Evolutionary conservation across 2,113 vertebrate genomes (phyloP), one percentile per base, ranked within the genome.

Genomic region (Carassius auratus): DNA sequence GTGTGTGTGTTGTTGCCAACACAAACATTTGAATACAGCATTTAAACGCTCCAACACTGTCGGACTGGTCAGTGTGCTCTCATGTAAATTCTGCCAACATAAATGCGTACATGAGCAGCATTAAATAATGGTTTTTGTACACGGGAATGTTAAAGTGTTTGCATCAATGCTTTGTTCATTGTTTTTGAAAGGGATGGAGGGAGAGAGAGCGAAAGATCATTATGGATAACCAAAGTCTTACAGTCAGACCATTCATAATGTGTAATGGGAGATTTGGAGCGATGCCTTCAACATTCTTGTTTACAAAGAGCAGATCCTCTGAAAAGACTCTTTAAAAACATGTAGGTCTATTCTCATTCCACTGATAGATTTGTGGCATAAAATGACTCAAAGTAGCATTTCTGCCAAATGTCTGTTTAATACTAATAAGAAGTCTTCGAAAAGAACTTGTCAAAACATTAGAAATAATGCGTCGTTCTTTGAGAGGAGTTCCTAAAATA

Each of bases 211-310:
- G 23, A 81, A 26, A 83, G 68, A 73, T 83, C 66, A 73, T 59
- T 83, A 83, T 7, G 68, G 81, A 42, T 57, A 83, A 59, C 50
- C 66, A 73, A 59, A 83, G 81, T 59, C 50, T 57, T 83, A 81
- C 61, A 83, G 68, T 83, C 50, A 59, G 64, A 73, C 81, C 68
- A 83, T 83, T 83, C 81, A 83, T 73, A 38, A 73, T 83, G 81
- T 73, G 36, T 73, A 73, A 83, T 83, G 66, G 81, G 68, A 73
- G 50, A 73, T 83, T 83, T 83, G 81, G 81, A 73, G 66, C 50
- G 21, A 38, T 83, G 66, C 81, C 68, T 73, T 73, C 30, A 21
- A 69, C 80, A 71, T 68, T 82, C 48, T 82, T 57, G 80, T 57
- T 71, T 82, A 38, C 42, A 71, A 23, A 73, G 48, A 71, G 68